These are phyloP conservation scores for Tetrax tetrax DNA, from an alignment of 2,113 vertebrate genomes.

Conservation along the genomic window DNA sequence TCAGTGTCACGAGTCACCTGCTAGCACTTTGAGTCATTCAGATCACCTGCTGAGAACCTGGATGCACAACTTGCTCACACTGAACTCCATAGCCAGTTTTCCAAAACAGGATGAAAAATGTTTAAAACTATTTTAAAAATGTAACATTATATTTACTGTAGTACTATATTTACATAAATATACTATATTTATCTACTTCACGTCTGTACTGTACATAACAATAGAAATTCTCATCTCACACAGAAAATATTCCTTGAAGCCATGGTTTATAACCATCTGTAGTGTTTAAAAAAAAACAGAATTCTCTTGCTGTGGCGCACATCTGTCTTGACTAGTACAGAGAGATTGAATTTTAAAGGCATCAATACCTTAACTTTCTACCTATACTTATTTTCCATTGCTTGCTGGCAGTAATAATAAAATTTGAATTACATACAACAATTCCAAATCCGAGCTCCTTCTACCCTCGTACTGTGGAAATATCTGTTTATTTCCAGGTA, in stretches of 20 bases:
- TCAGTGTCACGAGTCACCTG: not conserved
- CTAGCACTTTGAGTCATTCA: not conserved
- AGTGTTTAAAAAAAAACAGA: not conserved
- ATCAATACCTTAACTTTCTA: not conserved
- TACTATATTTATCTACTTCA: not conserved
- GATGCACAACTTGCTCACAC: not conserved
- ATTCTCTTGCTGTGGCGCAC: not conserved
- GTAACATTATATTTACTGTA: not conserved
- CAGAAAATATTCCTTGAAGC: not conserved
- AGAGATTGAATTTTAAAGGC: not conserved
- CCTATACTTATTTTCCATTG: not conserved
- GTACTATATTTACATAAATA: not conserved
- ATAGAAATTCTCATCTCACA: not conserved
- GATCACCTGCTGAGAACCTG: not conserved
- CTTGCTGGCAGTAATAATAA: not conserved
- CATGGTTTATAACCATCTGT: not conserved
- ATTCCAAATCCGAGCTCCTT: not conserved
- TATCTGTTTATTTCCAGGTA: not conserved
- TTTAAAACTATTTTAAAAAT: not conserved
- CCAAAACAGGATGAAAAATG: not conserved
- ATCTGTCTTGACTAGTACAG: not conserved
- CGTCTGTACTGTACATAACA: not conserved
- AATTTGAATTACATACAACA: not conserved
- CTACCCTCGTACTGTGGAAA: not conserved
- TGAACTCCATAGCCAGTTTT: not conserved